Evolutionary conservation across 2,888 invertebrate genomes (phyloP).

Genomic region (Parochlus steinenii): DNA sequence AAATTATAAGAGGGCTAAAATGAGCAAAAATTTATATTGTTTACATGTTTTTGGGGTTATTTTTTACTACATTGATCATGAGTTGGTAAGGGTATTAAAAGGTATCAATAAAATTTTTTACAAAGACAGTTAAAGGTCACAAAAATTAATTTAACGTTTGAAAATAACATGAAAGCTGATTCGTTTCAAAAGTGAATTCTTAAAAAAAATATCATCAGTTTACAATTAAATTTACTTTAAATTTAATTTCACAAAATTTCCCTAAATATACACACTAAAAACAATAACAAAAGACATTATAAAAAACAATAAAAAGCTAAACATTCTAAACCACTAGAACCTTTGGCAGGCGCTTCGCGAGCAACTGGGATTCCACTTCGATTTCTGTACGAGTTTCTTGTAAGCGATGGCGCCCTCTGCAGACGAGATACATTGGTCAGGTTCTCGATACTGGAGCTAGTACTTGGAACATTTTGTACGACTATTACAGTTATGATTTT

Average conservation of each 20-base stretch:
- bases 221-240: neutral
- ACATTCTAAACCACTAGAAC: neutral
- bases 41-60: too few relatives aligned
- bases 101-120: too few relatives aligned
- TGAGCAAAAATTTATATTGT: too few relatives aligned
- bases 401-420: slow-evolving; percentile 40
- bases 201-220: too few relatives aligned
- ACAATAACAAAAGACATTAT: neutral
- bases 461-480: too few relatives aligned
- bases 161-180: too few relatives aligned
- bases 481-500: too few relatives aligned
- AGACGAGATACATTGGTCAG: slow-evolving; percentile 33
- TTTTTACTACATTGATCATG: too few relatives aligned
- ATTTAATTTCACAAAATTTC: neutral
- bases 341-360: slow-evolving; percentile 16
- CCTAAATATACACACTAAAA: neutral
- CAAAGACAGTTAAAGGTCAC: too few relatives aligned
- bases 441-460: slow-evolving; percentile 39
- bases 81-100: too few relatives aligned
- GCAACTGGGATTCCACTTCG: slow-evolving; percentile 41
- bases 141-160: neutral
- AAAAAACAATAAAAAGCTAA: neutral
- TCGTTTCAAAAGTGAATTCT: too few relatives aligned
- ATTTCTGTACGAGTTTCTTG: slow-evolving; percentile 38
- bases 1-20: too few relatives aligned